Evolutionary conservation across 1,140 invertebrate genomes (phyloP), one percentile per base, ranked within the genome.

Genomic region (Helicoverpa zea): DNA sequence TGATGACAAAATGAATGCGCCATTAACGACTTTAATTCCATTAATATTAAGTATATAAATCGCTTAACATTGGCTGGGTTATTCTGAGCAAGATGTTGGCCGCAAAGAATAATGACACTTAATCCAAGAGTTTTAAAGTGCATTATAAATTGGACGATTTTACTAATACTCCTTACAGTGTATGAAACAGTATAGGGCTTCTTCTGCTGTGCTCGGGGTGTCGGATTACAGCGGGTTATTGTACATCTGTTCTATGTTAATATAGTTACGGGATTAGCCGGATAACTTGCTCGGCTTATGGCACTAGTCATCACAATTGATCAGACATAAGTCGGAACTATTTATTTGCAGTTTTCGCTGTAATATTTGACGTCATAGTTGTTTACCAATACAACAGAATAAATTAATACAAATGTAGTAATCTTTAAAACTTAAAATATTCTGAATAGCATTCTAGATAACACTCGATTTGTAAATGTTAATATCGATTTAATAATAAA

Each of bases 241-340:
- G 58, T 61, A 61, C 58, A 61, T 52, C 43, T 63, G 63, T 16
- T 61, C 54, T 63, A 35, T 29, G 18, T 43, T 51, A 63, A 72
- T 54, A 72, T n/a, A 52, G 43, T 51, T 75, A 75, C 29, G 73
- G 61, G 73, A 75, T 75, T 30, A 75, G 73, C 9, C 5, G 58
- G 72, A 59, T 75, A 56, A 49, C 3, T 11, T 52, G 68, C 13
- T 29, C 23, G 9, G 70, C 51, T 73, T 56, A 43, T 64, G 52
- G n/a, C 23, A 16, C 11, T 29, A 56, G 29, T 54, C 52, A 56
- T 35, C 14, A 3, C 1, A 3, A 14, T 7, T 43, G 61, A 64
- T 43, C 5, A 9, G 5, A 1, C 7, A 7, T 43, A 43, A 5
- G 35, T 43, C 4, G 35, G 35, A 7, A 43, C 0, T 43, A 43